Evolutionary conservation across 2,113 vertebrate species (phyloP), one percentile per base, ranked within the genome.

Genomic region (Syngnathus typhle): DNA sequence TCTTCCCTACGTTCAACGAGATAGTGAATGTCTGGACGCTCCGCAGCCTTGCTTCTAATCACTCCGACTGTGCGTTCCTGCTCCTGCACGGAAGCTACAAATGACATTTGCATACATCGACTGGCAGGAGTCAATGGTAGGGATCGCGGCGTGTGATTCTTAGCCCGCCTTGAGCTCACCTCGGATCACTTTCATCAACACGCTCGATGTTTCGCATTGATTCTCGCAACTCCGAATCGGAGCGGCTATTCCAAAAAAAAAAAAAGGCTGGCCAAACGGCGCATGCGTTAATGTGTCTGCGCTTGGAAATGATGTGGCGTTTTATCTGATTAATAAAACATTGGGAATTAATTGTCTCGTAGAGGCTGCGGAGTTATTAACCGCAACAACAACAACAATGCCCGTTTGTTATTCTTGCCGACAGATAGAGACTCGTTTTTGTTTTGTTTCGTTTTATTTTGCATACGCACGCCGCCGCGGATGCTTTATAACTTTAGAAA

Each of bases 31-130:
- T 52, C 16, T 52, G 19, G 13, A 32, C 13, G 37, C 32, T 23
- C 56, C 5, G 56, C 79, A 65, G 32, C 64, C 76, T 77, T 65
- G 78, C 77, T 73, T 76, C 74, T 76, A 87, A 85, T 88, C 88
- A 69, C 61, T 6, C 52, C 46, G 64, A 72, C 69, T 39, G 75
- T 74, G 79, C 84, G 84, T 85, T 84, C 83, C 71, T 85, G 87
- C 81, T 79, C 80, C 74, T 71, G 78, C 84, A 87, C 84, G 88
- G 86, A 85, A 78, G 58, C 81, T 84, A 84, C 84, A 85, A 72
- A 76, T 82, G 78, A 80, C 65, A 88, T 88, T 86, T 86, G 81
- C 86, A 89, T 89, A 82, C 87, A 89, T 88, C 82, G 88, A 90
- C 82, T 80, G 83, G 83, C 83, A 85, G 82, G 75, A 89, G 78